A percentile compares a stretch with the other conserved stretches of the same genome.
These are phyloP conservation scores for Pluvianellus socialis DNA, from an alignment of 2,113 vertebrate genomes.

Conservation along the genomic window DNA sequence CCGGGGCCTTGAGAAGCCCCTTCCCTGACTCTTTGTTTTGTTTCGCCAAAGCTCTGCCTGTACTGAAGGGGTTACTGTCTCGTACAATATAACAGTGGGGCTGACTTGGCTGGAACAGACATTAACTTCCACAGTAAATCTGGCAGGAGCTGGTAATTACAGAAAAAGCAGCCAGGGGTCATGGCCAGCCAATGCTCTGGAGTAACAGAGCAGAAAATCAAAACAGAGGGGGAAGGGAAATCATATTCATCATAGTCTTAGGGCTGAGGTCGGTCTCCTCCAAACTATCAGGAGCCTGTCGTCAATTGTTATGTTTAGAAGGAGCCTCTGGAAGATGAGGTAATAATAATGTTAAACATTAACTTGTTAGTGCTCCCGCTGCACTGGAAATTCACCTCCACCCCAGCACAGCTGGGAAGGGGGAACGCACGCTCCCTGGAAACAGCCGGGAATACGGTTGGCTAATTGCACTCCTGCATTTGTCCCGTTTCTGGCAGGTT, in stretches of 20 bases:
- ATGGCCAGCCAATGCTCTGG: conserved; percentile 74
- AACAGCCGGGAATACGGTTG: not conserved
- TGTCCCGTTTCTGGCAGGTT: conserved; percentile 21
- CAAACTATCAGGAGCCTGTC: conserved; percentile 72
- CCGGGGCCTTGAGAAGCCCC: not conserved
- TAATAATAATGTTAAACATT: conserved; percentile 76
- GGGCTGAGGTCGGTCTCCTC: conserved; percentile 62
- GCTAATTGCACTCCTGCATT: conserved; percentile 12
- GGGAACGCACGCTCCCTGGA: conserved; percentile 20
- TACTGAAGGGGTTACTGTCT: conserved; percentile 73
- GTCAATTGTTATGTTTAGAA: conserved; percentile 75
- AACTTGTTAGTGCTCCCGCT: conserved; percentile 68
- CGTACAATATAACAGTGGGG: conserved; percentile 54
- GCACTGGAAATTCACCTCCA: conserved; percentile 69
- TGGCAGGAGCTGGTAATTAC: conserved; percentile 75
- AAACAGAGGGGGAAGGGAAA: conserved; percentile 74
- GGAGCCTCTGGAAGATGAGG: conserved; percentile 73
- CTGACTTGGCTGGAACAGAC: conserved; percentile 73
- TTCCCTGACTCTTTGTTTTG: conserved; percentile 39
- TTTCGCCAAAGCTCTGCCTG: not conserved
- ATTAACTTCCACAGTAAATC: conserved; percentile 76
- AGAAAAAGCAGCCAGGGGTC: conserved; percentile 74
- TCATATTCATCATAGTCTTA: conserved; percentile 67
- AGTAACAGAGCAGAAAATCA: conserved; percentile 75
- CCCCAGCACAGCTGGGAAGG: conserved; percentile 57